A percentile compares a stretch with the other conserved stretches of the same genome.
phyloP scores from a whole-genome alignment of 2,113 vertebrate species.

The Apodemus speciosus region DNA sequence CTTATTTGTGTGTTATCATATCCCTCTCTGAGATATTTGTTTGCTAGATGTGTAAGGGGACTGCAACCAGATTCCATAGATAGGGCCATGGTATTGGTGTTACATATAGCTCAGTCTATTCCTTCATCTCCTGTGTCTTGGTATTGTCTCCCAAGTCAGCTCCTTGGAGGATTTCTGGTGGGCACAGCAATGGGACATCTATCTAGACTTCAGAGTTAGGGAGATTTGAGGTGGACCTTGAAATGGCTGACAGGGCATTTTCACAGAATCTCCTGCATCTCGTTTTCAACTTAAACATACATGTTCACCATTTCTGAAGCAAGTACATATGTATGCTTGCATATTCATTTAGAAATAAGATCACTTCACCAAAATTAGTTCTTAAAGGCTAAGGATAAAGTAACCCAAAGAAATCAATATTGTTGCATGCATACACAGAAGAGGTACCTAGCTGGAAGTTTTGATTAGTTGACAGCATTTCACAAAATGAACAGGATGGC shows the following conservation, averaged over 20 bases:
- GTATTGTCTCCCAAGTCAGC: constrained; percentile 63
- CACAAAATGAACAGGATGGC: background rate
- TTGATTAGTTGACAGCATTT: constrained; percentile 51
- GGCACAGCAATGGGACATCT: constrained; percentile 73
- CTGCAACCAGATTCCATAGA: background rate
- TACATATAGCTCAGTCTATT: constrained; percentile 59
- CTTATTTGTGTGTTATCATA: constrained; percentile 59
- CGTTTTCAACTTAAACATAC: constrained; percentile 80
- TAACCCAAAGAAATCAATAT: constrained; percentile 47
- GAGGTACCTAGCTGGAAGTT: constrained; percentile 52
- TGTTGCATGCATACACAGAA: background rate
- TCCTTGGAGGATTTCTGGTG: constrained; percentile 75
- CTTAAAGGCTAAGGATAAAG: constrained; percentile 64
- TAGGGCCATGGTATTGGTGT: constrained; percentile 2
- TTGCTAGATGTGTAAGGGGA: background rate
- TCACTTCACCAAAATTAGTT: constrained; percentile 70
- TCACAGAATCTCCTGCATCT: constrained; percentile 64
- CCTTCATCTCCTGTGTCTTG: constrained; percentile 66
- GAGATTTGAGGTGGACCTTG: constrained; percentile 71
- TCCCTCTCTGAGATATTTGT: background rate
- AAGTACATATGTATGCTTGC: constrained; percentile 69
- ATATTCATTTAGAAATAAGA: constrained; percentile 77
- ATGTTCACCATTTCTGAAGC: constrained; percentile 79
- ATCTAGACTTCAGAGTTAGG: constrained; percentile 76
- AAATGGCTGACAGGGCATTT: constrained; percentile 72